Conservation (phyloP, 2,888 invertebrate species). For the Tipula unca region DNA sequence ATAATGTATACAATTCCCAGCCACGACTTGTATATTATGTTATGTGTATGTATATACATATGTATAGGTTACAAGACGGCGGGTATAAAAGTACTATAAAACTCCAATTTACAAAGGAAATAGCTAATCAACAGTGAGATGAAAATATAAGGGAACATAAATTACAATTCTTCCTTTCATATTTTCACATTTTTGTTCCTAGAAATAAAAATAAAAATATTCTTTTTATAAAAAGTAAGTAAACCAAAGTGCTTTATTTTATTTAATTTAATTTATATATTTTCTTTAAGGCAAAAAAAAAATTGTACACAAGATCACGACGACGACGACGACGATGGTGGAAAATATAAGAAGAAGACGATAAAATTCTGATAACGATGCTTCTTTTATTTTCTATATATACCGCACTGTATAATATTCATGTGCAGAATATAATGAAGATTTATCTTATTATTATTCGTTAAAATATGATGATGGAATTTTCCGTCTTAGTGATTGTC, state of each 20-base stretch:
- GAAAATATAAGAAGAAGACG: neutral
- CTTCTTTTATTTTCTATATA: neutral
- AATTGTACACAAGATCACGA: neutral
- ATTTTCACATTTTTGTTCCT: neutral
- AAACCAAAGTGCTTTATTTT: neutral
- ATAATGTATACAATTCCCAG: neutral
- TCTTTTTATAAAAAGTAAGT: neutral
- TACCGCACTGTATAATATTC: neutral
- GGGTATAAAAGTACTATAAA: neutral
- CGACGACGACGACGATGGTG: neutral
- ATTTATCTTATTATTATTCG: neutral
- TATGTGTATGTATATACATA: neutral
- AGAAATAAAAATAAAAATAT: neutral
- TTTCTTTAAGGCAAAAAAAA: neutral
- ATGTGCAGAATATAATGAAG: neutral
- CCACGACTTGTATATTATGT: neutral
- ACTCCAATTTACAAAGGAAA: slow-evolving; percentile 2
- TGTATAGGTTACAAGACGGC: neutral
- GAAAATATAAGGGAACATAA: neutral
- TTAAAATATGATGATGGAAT: neutral
- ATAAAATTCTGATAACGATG: neutral
- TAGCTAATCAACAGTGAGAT: neutral
- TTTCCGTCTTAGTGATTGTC: neutral
- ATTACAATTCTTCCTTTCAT: neutral
- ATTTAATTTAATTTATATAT: neutral